Conservation (phyloP, 1,140 invertebrate species). For the Drosophila nannoptera region DNA sequence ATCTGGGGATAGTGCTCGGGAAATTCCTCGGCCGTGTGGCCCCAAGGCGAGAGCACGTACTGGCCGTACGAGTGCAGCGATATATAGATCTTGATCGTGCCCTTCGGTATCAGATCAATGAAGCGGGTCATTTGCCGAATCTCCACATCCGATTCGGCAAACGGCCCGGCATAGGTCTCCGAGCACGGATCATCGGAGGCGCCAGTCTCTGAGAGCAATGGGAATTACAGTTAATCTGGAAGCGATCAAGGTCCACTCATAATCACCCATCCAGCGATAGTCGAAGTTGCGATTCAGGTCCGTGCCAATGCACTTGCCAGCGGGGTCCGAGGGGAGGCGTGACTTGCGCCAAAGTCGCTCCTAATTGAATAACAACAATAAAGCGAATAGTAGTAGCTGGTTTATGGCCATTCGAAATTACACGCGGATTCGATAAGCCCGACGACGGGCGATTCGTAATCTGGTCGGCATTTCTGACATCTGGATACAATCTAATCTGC, state of each 20-base stretch:
- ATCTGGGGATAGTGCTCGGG: conserved; percentile 81
- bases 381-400: neutral
- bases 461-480: neutral
- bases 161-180: conserved; percentile 81
- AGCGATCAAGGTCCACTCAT: neutral
- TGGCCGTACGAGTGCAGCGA: conserved; percentile 81
- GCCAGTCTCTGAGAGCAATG: conserved; percentile 74
- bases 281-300: conserved; percentile 87
- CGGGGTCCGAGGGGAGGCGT: conserved; percentile 78
- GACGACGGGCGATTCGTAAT: conserved; percentile 6
- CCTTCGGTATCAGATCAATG: conserved; percentile 65
- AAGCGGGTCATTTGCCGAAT: conserved; percentile 79
- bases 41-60: conserved; percentile 79
- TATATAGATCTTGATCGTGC: conserved; percentile 79
- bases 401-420: conserved; percentile 9
- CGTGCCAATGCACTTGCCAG: conserved; percentile 80
- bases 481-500: conserved; percentile 23
- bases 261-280: conserved; percentile 83
- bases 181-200: conserved; percentile 81
- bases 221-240: neutral
- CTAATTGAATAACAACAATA: conserved; percentile 43
- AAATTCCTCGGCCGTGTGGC: conserved; percentile 77
- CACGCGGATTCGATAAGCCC: conserved; percentile 16
- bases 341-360: conserved; percentile 85
- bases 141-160: conserved; percentile 83